Conservation (phyloP, 2,113 vertebrate genomes). For the Bagarius yarrelli region DNA sequence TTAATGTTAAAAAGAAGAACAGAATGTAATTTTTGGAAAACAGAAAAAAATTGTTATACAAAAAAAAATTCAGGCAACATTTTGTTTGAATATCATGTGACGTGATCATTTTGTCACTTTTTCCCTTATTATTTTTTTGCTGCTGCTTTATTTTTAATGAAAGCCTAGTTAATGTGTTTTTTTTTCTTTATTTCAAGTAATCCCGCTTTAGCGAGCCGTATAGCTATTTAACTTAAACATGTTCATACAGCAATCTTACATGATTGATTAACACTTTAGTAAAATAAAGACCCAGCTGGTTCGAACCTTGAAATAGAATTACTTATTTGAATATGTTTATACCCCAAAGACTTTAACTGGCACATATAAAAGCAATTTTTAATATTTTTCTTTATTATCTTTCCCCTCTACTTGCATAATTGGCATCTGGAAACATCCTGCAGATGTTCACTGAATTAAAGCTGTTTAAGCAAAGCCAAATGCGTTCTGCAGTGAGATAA, state of each 20-base stretch:
- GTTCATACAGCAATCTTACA: background rate
- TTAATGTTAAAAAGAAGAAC: background rate
- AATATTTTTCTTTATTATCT: background rate
- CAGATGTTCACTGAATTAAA: constrained; percentile 47
- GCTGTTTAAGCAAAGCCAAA: constrained; percentile 54
- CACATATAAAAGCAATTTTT: background rate
- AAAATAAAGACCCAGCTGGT: background rate
- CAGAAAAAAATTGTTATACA: background rate
- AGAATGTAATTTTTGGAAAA: background rate
- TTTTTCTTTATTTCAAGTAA: background rate
- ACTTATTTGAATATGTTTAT: background rate
- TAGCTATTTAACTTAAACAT: background rate
- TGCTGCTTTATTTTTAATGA: too few relatives aligned
- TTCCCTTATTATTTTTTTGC: too few relatives aligned
- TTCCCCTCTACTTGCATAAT: background rate
- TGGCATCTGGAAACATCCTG: background rate
- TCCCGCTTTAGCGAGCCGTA: background rate
- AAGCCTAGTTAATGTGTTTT: background rate
- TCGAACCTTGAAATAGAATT: background rate
- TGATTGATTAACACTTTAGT: background rate
- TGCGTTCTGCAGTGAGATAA: constrained; percentile 39
- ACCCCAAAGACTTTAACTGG: background rate
- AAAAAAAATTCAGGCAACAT: too few relatives aligned
- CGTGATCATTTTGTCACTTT: too few relatives aligned
- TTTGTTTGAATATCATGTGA: too few relatives aligned